Percentiles rank a stretch among this genome's conserved stretches.
Conservation (phyloP, 2,888 invertebrate species). For the Hemithea aestivaria region DNA sequence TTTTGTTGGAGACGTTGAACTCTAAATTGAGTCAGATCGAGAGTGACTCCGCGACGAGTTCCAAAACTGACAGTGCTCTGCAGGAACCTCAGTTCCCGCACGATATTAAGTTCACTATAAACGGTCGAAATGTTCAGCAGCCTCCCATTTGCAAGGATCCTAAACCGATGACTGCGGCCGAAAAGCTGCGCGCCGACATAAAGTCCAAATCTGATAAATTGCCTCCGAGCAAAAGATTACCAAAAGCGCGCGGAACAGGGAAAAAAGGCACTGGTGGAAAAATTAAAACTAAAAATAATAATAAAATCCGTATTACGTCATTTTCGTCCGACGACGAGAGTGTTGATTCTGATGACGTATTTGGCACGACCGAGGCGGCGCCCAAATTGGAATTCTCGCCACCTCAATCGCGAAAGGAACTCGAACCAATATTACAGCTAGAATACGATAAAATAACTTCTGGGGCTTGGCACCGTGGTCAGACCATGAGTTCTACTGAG, state of each 20-base stretch:
- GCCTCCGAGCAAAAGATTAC: constrained; percentile 78
- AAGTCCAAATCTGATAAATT: constrained; percentile 80
- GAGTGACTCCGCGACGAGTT: constrained; percentile 87
- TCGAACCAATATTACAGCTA: constrained; percentile 85
- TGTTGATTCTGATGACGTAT: constrained; percentile 87
- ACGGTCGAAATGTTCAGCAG: constrained; percentile 63
- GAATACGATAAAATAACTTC: constrained; percentile 85
- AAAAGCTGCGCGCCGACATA: constrained; percentile 74
- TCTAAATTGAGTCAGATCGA: constrained; percentile 87
- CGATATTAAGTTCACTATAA: constrained; percentile 75
- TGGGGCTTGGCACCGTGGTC: constrained; percentile 83
- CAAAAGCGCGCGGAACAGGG: constrained; percentile 81
- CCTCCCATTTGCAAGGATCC: constrained; percentile 64
- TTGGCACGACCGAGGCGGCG: constrained; percentile 86
- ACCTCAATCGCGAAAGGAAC: constrained; percentile 86
- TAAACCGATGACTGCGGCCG: constrained; percentile 67
- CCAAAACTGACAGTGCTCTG: constrained; percentile 83
- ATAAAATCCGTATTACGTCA: constrained; percentile 86
- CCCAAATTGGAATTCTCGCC: constrained; percentile 87
- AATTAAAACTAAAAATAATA: constrained; percentile 81
- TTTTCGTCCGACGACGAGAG: constrained; percentile 89
- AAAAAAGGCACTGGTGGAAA: constrained; percentile 78
- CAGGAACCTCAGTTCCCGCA: constrained; percentile 77
- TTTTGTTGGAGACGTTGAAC: constrained; percentile 83
- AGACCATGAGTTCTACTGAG: constrained; percentile 88